phyloP scores from a whole-genome alignment of 2,888 invertebrate genomes.

The Vesta saturnalis region DNA sequence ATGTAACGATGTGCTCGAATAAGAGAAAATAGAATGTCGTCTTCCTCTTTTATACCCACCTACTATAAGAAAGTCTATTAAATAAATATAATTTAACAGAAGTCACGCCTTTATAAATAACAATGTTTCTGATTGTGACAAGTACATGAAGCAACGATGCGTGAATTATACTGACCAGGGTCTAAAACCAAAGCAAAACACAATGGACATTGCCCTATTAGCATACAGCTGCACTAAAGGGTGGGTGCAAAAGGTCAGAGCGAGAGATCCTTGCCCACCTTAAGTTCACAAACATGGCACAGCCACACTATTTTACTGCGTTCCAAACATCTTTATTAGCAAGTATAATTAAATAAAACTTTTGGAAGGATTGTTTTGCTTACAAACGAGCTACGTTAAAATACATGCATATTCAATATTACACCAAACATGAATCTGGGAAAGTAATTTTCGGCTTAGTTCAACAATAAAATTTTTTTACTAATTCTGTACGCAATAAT shows the following conservation, averaged over 20 bases:
- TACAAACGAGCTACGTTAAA: conserved; percentile 16
- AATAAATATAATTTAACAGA: conserved; percentile 3
- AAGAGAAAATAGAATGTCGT: conserved; percentile 12
- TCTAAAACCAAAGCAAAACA: conserved; percentile 40
- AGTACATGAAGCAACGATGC: conserved; percentile 34
- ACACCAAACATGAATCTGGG: not conserved
- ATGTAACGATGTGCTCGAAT: conserved; percentile 22
- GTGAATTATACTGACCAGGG: conserved; percentile 45
- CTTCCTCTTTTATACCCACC: conserved; percentile 22
- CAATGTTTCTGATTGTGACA: conserved; percentile 38
- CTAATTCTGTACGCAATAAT: not conserved
- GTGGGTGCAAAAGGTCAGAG: conserved; percentile 36
- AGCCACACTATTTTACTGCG: conserved; percentile 26
- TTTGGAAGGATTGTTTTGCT: conserved; percentile 34
- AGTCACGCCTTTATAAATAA: conserved; percentile 23
- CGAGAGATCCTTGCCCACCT: conserved; percentile 28
- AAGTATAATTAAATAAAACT: conserved; percentile 38
- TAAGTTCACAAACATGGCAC: conserved; percentile 19
- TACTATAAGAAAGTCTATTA: conserved; percentile 18
- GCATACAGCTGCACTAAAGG: conserved; percentile 45
- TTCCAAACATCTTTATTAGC: conserved; percentile 29
- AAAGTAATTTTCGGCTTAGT: not conserved
- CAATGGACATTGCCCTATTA: conserved; percentile 42
- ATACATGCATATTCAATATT: conserved; percentile 35
- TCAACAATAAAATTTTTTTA: not conserved